Base-by-base conservation (phyloP, 2,113 vertebrate species). In the Anser brachyrhynchus region DNA sequence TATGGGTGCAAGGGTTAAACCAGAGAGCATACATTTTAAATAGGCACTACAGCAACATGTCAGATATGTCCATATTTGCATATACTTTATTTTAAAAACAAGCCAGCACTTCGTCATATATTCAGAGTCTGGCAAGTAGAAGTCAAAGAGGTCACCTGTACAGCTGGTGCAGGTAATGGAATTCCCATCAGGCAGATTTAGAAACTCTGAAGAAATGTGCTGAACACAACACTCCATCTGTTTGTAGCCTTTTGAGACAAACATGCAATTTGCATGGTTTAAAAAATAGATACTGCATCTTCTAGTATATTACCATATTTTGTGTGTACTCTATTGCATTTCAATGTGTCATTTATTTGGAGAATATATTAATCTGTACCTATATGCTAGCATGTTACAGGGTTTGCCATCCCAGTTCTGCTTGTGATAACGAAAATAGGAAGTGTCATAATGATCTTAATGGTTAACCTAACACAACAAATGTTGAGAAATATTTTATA, bases 81-180 rank as follows among this genome's bases (percentile, higher is more conserved):
- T 98, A 96, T 75, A 90, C 59, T 97, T 93, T 96, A 85, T 91
- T 97, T 97, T 96, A 97, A 97, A 98, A 96, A 78, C 70, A 66
- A 92, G 92, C 75, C 95, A 91, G 69, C 76, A 58, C 74, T 92
- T 87, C 89, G 94, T 98, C 90, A 91, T 97, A 65, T 97, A 97
- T 97, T 98, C 93, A 94, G 95, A 94, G 65, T 80, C 76, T 95
- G 96, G 96, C 81, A 96, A 94, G 89, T 70, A 49, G 89, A 97
- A 97, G 97, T 96, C 96, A 97, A 92, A 94, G 90, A 97, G 96
- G 97, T 98, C 96, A 96, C 94, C 83, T 75, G 81, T 94, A 86
- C 98, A 98, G 96, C 97, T 98, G 98, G 96, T 96, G 58, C 83
- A 97, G 94, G 96, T 97, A 97, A 93, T 96, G 91, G 96, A 97